Conservation (phyloP, 2,113 vertebrate genomes). For the Ceratotherium simum region DNA sequence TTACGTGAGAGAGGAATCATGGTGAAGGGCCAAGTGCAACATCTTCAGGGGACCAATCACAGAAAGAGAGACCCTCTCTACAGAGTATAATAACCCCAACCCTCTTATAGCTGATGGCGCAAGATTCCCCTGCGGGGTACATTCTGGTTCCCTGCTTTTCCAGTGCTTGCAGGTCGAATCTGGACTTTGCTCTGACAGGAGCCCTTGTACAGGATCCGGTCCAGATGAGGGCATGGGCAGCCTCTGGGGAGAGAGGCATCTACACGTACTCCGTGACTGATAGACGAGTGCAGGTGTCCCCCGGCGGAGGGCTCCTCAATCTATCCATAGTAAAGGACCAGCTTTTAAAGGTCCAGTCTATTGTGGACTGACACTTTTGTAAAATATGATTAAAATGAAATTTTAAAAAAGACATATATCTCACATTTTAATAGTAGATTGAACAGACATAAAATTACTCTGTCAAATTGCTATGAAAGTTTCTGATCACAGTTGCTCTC, state of each 20-base stretch:
- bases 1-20: not conserved
- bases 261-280: not conserved
- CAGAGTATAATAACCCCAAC: too few relatives aligned
- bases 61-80: not conserved
- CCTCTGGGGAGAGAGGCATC: too few relatives aligned
- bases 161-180: not conserved
- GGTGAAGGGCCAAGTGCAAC: not conserved
- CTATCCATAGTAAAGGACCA: not conserved
- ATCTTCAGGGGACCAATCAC: not conserved
- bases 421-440: not conserved
- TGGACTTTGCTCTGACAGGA: not conserved
- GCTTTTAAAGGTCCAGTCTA: not conserved
- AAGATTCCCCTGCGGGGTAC: not conserved
- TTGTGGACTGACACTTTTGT: not conserved
- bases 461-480: not conserved
- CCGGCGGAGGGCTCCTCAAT: not conserved
- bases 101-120: not conserved
- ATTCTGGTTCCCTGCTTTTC: not conserved
- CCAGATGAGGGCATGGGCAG: not conserved
- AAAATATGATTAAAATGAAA: not conserved
- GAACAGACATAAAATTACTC: not conserved
- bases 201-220: not conserved
- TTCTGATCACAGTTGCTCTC: not conserved
- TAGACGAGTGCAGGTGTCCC: not conserved
- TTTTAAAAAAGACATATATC: not conserved